phyloP scores from a whole-genome alignment of 2,797 vertebrate genomes.

The Choloepus didactylus region DNA sequence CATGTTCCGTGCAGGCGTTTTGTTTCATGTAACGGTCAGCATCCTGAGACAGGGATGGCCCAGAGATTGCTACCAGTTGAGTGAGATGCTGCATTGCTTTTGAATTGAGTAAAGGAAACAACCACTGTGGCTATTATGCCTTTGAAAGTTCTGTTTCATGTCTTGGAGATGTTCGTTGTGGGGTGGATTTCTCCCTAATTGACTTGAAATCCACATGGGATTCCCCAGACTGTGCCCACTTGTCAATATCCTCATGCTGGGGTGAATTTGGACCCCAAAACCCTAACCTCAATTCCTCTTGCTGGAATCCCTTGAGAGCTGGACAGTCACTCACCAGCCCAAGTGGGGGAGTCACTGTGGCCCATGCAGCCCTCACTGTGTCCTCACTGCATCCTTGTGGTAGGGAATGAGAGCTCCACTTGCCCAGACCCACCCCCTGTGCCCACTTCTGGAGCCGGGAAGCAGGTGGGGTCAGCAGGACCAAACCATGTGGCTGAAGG shows the following conservation, averaged over 20 bases:
- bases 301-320: background rate
- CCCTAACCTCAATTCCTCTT: background rate
- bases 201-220: background rate
- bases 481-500: background rate
- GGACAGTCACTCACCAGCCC: background rate
- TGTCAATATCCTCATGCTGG: background rate
- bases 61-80: background rate
- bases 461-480: background rate
- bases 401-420: background rate
- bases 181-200: slow-evolving; percentile 16
- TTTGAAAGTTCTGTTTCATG: background rate
- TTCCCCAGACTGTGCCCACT: background rate
- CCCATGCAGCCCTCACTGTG: background rate
- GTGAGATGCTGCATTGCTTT: background rate
- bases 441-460: background rate
- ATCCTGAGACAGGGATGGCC: background rate
- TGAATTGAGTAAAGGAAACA: slow-evolving; percentile 29
- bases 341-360: background rate
- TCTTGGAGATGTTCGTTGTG: background rate
- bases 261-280: background rate
- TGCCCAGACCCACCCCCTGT: background rate
- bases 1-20: background rate
- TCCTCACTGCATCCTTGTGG: background rate
- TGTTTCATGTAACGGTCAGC: slow-evolving; percentile 21
- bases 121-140: background rate